These are phyloP conservation scores for Holocentrus rufus DNA, from an alignment of 2,797 vertebrate species.

Conservation along the genomic window DNA sequence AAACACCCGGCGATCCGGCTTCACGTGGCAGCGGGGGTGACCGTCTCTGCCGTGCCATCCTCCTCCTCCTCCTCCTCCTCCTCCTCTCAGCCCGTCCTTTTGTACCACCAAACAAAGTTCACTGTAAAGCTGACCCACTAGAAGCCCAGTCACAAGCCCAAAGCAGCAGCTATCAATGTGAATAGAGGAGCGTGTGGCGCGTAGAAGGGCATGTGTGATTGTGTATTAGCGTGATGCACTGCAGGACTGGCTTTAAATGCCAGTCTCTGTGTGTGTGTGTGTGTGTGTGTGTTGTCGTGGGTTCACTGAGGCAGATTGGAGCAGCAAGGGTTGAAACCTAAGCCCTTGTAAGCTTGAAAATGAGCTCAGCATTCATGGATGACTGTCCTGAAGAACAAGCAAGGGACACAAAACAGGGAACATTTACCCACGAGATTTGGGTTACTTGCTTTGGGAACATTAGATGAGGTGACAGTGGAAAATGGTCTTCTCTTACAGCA, in stretches of 20 bases:
- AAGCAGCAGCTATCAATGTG: conserved; percentile 29
- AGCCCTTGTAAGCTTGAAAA: conserved; percentile 28
- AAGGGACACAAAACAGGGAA: conserved; percentile 31
- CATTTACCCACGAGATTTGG: conserved; percentile 16
- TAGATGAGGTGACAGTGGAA: not conserved
- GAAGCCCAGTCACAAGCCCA: conserved; percentile 22
- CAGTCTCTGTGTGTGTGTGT: not conserved
- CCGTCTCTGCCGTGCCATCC: conserved; percentile 52
- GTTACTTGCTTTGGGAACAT: conserved; percentile 22
- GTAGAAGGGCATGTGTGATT: not conserved
- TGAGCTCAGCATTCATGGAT: conserved; percentile 39
- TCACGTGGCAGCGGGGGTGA: conserved; percentile 73
- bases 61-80: conserved; percentile 22
- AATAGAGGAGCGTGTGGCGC: conserved; percentile 30
- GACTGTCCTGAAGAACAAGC: conserved; percentile 34
- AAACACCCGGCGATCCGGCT: conserved; percentile 39
- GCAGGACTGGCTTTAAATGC: not conserved
- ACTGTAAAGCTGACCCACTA: conserved; percentile 50
- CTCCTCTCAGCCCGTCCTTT: conserved; percentile 35
- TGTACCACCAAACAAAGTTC: conserved; percentile 59
- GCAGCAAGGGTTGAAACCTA: conserved; percentile 26
- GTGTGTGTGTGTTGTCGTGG: not conserved
- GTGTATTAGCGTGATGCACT: not conserved
- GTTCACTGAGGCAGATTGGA: conserved; percentile 21
- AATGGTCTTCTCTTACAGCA: not conserved